Percentiles rank a stretch among this genome's conserved stretches.
Evolutionary conservation across 2,888 invertebrate species (phyloP).

Genomic region (Thelaira solivaga): DNA sequence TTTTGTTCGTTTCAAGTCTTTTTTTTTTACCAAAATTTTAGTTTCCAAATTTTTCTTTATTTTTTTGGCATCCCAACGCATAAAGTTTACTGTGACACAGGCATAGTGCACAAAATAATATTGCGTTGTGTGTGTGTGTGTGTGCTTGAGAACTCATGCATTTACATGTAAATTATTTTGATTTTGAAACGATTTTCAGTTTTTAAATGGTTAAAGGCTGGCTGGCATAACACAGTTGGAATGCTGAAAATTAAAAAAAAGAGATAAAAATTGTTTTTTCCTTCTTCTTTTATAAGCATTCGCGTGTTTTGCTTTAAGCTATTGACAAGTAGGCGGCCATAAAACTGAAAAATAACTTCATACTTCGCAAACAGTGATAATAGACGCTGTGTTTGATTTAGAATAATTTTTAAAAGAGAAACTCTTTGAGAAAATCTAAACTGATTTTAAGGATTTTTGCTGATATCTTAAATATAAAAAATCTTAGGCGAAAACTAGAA

Average conservation of each 20-base stretch:
- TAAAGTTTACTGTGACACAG: slow-evolving; percentile 52
- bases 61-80: slow-evolving; percentile 53
- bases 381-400: no score
- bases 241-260: no score
- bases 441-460: no score
- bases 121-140: not conserved
- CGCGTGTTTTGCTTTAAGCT: no score
- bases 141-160: not conserved
- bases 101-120: slow-evolving; percentile 29
- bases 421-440: no score
- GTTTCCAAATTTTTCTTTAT: not conserved
- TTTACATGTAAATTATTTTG: slow-evolving; percentile 23
- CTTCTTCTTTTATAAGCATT: no score
- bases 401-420: no score
- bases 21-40: not conserved
- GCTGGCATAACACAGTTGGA: not conserved
- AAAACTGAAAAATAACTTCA: no score
- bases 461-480: no score
- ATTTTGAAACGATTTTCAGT: slow-evolving; percentile 31
- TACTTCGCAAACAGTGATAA: no score
- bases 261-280: not conserved
- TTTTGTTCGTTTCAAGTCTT: slow-evolving; percentile 20
- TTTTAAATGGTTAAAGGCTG: slow-evolving; percentile 14
- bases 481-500: no score
- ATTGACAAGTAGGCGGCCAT: no score